phyloP scores from a whole-genome alignment of 2,888 invertebrate genomes.

The Kryphioiulus occultus region DNA sequence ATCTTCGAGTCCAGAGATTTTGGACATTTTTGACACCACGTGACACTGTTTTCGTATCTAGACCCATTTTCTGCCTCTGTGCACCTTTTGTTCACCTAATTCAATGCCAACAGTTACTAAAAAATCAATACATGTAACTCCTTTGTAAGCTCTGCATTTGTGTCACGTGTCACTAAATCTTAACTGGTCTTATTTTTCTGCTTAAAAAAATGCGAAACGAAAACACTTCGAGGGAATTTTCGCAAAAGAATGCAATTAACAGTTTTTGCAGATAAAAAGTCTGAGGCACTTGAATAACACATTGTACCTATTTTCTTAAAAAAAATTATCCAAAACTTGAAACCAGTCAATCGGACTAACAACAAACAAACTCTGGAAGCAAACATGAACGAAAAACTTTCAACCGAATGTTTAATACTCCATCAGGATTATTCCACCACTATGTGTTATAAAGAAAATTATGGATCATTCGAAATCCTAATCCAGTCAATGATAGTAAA shows the following conservation, averaged over 20 bases:
- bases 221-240: neutral
- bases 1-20: neutral
- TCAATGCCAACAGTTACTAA: neutral
- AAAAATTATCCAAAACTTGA: too few relatives aligned
- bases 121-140: neutral
- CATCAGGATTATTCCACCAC: too few relatives aligned
- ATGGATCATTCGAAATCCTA: too few relatives aligned
- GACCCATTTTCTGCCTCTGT: neutral
- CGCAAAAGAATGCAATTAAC: neutral
- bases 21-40: neutral
- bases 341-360: too few relatives aligned
- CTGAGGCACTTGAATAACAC: too few relatives aligned
- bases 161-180: neutral
- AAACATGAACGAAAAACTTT: too few relatives aligned
- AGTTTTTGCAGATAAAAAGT: neutral
- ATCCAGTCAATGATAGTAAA: too few relatives aligned
- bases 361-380: too few relatives aligned
- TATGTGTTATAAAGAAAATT: too few relatives aligned
- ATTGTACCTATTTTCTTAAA: too few relatives aligned
- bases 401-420: too few relatives aligned
- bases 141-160: neutral
- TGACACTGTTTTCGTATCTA: neutral
- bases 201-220: neutral
- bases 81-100: neutral
- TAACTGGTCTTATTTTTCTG: neutral